phyloP scores from a whole-genome alignment of 2,113 vertebrate genomes.

The Plestiodon gilberti region DNA sequence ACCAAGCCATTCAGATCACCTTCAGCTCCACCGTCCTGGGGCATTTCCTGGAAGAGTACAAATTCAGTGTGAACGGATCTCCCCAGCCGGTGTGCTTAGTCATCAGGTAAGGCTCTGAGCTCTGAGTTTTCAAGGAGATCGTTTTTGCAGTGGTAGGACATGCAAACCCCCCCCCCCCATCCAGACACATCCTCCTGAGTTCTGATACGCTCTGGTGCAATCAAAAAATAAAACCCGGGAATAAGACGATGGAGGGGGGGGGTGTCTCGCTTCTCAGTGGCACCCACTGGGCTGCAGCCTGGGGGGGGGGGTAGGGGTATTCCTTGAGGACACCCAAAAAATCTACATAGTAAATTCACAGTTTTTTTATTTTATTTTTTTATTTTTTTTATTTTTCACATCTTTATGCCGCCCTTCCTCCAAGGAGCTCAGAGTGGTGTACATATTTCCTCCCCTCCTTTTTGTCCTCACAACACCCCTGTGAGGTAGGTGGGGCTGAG shows the following conservation, averaged over 20 bases:
- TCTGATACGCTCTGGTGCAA: neutral
- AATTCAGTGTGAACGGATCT: slow-evolving; percentile 76
- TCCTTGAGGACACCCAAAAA: neutral
- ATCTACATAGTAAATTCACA: too few species aligned
- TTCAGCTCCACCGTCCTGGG: slow-evolving; percentile 80
- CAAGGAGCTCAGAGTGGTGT: too few species aligned
- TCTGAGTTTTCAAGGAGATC: too few species aligned
- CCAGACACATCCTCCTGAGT: neutral
- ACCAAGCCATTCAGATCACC: slow-evolving; percentile 77
- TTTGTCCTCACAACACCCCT: too few species aligned
- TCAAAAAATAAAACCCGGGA: neutral
- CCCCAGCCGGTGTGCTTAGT: slow-evolving; percentile 74
- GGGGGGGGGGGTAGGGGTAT: too few species aligned
- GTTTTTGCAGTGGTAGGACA: neutral
- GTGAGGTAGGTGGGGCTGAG: too few species aligned
- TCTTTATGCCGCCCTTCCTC: too few species aligned
- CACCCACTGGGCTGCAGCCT: neutral
- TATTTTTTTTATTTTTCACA: too few species aligned
- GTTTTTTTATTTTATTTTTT: too few species aligned
- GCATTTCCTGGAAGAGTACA: slow-evolving; percentile 81
- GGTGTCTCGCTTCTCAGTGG: neutral
- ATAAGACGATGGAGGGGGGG: neutral
- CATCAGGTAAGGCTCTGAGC: slow-evolving; percentile 88
- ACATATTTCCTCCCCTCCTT: too few species aligned
- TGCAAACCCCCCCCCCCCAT: neutral